These are phyloP conservation scores for Pogonus chalceus DNA, from an alignment of 1,140 invertebrate species.

Conservation along the genomic window DNA sequence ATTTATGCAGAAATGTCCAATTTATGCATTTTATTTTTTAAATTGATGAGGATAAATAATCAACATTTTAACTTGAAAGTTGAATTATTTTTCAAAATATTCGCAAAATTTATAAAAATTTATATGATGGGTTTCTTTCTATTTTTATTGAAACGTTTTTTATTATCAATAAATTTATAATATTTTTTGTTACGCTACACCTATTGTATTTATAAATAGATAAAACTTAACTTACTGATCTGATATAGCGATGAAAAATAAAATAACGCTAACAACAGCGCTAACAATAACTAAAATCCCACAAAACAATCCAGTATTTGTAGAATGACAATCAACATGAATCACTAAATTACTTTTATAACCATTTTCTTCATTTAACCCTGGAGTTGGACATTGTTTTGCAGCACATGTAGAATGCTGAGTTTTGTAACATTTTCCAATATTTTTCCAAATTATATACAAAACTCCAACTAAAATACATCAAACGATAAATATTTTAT, in stretches of 20 bases:
- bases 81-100: too few relatives aligned
- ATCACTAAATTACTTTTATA: slow-evolving; percentile 49
- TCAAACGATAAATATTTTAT: slow-evolving; percentile 3
- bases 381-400: slow-evolving; percentile 26
- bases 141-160: too few relatives aligned
- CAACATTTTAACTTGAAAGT: too few relatives aligned
- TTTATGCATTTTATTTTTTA: too few relatives aligned
- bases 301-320: slow-evolving; percentile 58
- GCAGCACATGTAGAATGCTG: slow-evolving; percentile 23
- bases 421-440: slow-evolving; percentile 43
- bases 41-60: too few relatives aligned
- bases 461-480: slow-evolving; percentile 50
- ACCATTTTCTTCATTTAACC: slow-evolving; percentile 38
- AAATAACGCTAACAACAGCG: slow-evolving; percentile 52
- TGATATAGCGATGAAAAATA: slow-evolving; percentile 55
- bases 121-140: too few relatives aligned
- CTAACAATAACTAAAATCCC: slow-evolving; percentile 54
- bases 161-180: too few relatives aligned
- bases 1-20: too few relatives aligned
- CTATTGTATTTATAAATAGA: neutral
- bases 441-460: slow-evolving; percentile 62
- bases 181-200: neutral
- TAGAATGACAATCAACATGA: slow-evolving; percentile 60
- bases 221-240: slow-evolving; percentile 32
- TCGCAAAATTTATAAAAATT: too few relatives aligned